phyloP scores from a whole-genome alignment of 2,888 invertebrate species.

The Helleia helle region DNA sequence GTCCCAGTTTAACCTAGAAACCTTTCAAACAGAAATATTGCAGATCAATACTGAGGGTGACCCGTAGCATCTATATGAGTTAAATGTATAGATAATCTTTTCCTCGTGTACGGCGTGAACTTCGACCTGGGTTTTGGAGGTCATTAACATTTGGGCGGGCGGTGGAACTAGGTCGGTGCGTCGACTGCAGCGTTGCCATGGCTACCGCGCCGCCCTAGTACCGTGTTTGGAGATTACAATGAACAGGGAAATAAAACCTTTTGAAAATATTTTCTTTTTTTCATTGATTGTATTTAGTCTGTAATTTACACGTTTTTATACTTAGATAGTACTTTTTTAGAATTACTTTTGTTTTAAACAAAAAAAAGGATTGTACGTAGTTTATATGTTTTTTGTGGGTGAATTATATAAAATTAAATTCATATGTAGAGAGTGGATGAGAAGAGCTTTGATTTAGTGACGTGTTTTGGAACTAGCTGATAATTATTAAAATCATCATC shows the following conservation, averaged over 20 bases:
- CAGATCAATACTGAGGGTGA: constrained; percentile 67
- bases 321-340: no score
- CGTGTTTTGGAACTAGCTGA: no score
- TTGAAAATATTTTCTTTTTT: not conserved
- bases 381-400: no score
- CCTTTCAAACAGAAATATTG: constrained; percentile 38
- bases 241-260: not conserved
- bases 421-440: no score
- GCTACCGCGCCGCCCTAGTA: constrained; percentile 37
- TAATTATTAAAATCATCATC: no score
- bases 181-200: constrained; percentile 55
- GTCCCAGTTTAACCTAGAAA: constrained; percentile 53
- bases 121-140: constrained; percentile 73
- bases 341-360: no score
- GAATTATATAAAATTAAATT: no score
- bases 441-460: no score
- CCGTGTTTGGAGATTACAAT: not conserved
- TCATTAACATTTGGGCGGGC: constrained; percentile 70
- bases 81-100: constrained; percentile 40
- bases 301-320: no score
- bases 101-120: constrained; percentile 69
- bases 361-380: no score
- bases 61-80: constrained; percentile 49
- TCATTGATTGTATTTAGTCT: no score
- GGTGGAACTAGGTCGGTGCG: constrained; percentile 60